Conservation (phyloP, 1,140 invertebrate genomes). For the Drosophila kohkoa region DNA sequence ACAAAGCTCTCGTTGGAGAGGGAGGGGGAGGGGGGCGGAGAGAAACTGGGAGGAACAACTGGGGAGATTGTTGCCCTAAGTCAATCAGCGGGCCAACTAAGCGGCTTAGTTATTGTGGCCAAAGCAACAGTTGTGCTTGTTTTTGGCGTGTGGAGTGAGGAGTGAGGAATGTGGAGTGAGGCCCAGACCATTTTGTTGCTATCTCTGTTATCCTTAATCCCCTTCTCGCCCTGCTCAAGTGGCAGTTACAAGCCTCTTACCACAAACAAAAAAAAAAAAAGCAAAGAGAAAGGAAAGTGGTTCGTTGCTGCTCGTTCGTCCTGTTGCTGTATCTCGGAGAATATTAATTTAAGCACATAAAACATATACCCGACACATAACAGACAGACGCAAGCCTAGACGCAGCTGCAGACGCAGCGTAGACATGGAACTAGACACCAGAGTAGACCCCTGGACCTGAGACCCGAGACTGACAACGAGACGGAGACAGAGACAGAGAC, state of each 20-base stretch:
- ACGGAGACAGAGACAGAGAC: no score
- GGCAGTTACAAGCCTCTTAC: conserved; percentile 71
- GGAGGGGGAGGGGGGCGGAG: no score
- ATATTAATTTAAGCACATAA: conserved; percentile 82
- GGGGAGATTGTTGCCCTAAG: conserved; percentile 1
- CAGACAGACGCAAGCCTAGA: conserved; percentile 14
- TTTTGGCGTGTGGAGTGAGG: no score
- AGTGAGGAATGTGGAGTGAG: no score
- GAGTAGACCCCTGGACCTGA: background rate
- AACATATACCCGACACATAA: conserved; percentile 54
- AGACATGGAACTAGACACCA: background rate
- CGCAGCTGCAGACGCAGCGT: background rate
- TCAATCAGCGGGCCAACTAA: conserved; percentile 39
- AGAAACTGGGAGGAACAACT: background rate
- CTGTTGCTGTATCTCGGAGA: conserved; percentile 10
- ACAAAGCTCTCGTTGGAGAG: background rate
- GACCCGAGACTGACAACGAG: no score
- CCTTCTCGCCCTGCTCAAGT: conserved; percentile 39
- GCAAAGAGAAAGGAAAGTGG: no score
- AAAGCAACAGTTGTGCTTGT: conserved; percentile 62
- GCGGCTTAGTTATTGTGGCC: conserved; percentile 44
- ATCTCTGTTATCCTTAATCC: conserved; percentile 55
- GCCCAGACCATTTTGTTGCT: conserved; percentile 35
- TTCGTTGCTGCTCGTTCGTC: background rate
- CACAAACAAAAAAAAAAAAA: conserved; percentile 19